phyloP scores from a whole-genome alignment of 2,888 invertebrate genomes.

The Ceramica pisi region DNA sequence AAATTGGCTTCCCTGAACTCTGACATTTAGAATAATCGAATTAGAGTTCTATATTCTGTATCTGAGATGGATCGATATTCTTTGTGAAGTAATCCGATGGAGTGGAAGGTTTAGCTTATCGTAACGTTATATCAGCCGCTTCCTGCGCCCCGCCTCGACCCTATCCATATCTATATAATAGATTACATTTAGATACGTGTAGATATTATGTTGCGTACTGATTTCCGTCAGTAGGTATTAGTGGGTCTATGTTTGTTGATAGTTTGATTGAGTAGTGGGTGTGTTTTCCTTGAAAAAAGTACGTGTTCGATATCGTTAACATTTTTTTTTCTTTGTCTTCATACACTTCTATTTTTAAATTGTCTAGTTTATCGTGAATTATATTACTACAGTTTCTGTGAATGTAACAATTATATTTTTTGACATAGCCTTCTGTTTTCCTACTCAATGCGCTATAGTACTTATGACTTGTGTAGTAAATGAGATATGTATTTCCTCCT shows the following conservation, averaged over 20 bases:
- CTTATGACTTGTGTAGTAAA: background rate
- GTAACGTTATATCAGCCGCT: conserved; percentile 64
- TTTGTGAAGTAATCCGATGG: conserved; percentile 79
- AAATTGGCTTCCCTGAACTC: conserved; percentile 69
- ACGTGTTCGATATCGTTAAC: conserved; percentile 12
- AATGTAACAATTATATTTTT: background rate
- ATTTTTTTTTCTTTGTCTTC: conserved; percentile 19
- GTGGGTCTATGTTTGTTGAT: conserved; percentile 43
- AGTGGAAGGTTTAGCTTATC: conserved; percentile 70
- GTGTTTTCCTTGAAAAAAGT: conserved; percentile 42
- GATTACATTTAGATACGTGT: conserved; percentile 62
- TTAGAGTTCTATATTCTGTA: conserved; percentile 77
- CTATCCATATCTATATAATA: conserved; percentile 62
- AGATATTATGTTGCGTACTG: conserved; percentile 54
- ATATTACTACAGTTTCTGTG: background rate
- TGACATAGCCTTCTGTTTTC: background rate
- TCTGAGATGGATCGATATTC: conserved; percentile 66
- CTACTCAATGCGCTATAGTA: background rate
- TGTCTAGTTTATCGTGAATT: background rate
- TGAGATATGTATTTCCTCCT: background rate
- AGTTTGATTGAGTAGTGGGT: conserved; percentile 37
- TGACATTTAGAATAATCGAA: conserved; percentile 80
- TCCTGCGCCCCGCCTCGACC: conserved; percentile 68
- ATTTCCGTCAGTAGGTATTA: conserved; percentile 57
- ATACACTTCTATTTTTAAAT: background rate